A percentile compares a stretch with the other conserved stretches of the same genome.
These are phyloP conservation scores for Pteria penguin DNA, from an alignment of 2,888 invertebrate species.

Conservation along the genomic window DNA sequence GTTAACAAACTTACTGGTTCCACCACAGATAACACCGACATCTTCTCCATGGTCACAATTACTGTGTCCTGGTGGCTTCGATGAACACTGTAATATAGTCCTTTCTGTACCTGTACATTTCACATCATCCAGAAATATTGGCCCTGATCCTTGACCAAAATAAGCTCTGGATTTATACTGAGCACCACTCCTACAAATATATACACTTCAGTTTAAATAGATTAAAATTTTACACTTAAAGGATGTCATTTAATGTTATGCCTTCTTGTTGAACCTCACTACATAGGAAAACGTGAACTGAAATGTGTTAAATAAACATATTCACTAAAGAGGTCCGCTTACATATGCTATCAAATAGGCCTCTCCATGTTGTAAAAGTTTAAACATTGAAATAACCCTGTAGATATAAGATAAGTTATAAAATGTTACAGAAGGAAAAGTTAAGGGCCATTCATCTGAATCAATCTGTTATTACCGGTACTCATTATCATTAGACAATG, in stretches of 20 bases:
- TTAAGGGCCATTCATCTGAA: no score
- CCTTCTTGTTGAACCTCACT: not conserved
- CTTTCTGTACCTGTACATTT: conserved; percentile 84
- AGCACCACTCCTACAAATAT: conserved; percentile 46
- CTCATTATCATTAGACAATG: no score
- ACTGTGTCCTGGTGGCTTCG: conserved; percentile 85
- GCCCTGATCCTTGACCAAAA: conserved; percentile 58
- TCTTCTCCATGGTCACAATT: conserved; percentile 89
- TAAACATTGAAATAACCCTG: no score
- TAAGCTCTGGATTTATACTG: conserved; percentile 39
- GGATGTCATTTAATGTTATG: not conserved
- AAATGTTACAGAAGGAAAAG: no score
- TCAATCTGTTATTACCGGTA: no score
- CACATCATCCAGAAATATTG: conserved; percentile 66
- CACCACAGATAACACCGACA: conserved; percentile 81
- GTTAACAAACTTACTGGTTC: not conserved
- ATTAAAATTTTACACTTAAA: no score
- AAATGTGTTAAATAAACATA: not conserved
- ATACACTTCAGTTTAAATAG: no score
- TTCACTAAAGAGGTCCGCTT: no score
- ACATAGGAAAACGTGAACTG: not conserved
- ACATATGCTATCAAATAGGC: no score
- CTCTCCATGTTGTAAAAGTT: no score
- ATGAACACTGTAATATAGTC: conserved; percentile 83
- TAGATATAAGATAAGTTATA: no score